A percentile compares a stretch with the other conserved stretches of the same genome.
Conservation (phyloP, 2,888 invertebrate species). For the Epinotia nisella region DNA sequence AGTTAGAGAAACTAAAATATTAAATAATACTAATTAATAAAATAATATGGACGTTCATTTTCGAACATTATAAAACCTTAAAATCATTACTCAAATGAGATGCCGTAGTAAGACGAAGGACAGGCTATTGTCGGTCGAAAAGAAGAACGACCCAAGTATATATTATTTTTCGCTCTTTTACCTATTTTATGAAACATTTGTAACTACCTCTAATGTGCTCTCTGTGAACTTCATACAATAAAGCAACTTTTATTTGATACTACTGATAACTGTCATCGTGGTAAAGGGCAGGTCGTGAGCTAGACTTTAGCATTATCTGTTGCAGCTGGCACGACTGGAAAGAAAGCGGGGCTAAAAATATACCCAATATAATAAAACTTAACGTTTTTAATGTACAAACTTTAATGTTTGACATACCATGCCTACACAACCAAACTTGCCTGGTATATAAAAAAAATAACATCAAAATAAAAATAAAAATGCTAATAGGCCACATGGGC, state of each 20-base stretch:
- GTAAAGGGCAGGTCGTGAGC: slow-evolving; percentile 43
- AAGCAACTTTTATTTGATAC: slow-evolving; percentile 49
- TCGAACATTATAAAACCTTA: too few relatives aligned
- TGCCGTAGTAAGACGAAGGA: too few relatives aligned
- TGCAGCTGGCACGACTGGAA: slow-evolving; percentile 34
- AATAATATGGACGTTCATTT: too few relatives aligned
- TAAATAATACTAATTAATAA: too few relatives aligned
- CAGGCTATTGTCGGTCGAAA: too few relatives aligned
- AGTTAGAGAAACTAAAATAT: too few relatives aligned
- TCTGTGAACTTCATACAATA: slow-evolving; percentile 48
- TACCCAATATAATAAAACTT: slow-evolving; percentile 3
- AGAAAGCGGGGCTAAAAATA: slow-evolving; percentile 34
- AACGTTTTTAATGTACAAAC: not conserved
- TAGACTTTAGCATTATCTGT: slow-evolving; percentile 42
- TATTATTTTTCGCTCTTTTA: too few relatives aligned
- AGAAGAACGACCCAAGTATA: too few relatives aligned
- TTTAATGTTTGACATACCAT: not conserved
- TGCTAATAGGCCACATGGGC: too few relatives aligned
- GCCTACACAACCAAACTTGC: not conserved
- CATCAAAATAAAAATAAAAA: too few relatives aligned
- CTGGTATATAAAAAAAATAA: too few relatives aligned
- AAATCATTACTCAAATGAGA: too few relatives aligned
- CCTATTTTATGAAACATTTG: not conserved
- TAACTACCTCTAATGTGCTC: slow-evolving; percentile 39
- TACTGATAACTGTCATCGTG: slow-evolving; percentile 51